Evolutionary conservation across 2,113 vertebrate genomes (phyloP).

Genomic region (Mionectes macconnelli): DNA sequence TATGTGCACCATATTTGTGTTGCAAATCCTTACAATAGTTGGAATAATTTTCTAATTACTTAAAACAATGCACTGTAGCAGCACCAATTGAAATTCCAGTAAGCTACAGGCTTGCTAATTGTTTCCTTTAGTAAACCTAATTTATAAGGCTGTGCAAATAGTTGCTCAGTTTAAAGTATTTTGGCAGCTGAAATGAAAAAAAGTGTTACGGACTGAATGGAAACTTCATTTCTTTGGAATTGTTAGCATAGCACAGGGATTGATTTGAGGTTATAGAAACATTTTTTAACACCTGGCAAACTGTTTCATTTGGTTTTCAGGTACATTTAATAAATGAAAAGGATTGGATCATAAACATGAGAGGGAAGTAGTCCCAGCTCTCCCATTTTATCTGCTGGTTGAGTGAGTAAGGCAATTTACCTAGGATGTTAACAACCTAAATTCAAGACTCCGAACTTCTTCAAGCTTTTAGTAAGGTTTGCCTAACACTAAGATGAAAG

Average conservation of each 20-base stretch:
- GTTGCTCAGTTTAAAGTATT: constrained; percentile 47
- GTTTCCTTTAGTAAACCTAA: constrained; percentile 58
- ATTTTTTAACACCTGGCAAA: constrained; percentile 47
- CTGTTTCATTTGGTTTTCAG: constrained; percentile 44
- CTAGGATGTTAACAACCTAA: not conserved
- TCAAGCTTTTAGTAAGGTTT: not conserved
- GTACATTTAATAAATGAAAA: constrained; percentile 45
- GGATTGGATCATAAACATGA: constrained; percentile 25
- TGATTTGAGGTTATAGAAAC: constrained; percentile 18
- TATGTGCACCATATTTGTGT: not conserved
- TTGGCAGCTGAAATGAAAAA: constrained; percentile 46
- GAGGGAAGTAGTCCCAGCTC: not conserved
- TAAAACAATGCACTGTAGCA: constrained; percentile 40
- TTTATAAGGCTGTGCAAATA: constrained; percentile 51
- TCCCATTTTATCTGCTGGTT: not conserved
- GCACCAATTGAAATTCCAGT: constrained; percentile 41
- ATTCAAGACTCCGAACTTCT: not conserved
- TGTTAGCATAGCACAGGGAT: constrained; percentile 12
- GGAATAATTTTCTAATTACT: constrained; percentile 48
- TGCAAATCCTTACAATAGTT: constrained; percentile 45
- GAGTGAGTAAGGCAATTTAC: not conserved
- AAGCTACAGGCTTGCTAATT: constrained; percentile 46
- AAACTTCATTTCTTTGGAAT: constrained; percentile 55
- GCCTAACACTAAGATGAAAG: not conserved
- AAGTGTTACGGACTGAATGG: constrained; percentile 36